Evolutionary conservation across 2,888 invertebrate genomes (phyloP).

Genomic region (Amblyteles armatorius): DNA sequence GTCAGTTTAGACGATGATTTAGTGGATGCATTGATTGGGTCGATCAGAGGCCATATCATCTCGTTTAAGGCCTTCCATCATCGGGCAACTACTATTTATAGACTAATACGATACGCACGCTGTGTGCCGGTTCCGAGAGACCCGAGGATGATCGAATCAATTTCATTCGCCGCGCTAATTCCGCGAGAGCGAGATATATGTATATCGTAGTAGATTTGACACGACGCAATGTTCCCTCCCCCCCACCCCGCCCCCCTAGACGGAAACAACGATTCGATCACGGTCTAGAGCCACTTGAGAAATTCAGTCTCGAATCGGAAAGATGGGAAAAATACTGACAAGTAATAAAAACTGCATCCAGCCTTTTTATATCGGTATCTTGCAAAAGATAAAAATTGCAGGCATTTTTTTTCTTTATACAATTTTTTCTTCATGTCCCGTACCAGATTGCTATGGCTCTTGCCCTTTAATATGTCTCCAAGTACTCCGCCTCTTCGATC

Average conservation of each 20-base stretch:
- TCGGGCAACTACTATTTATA: slow-evolving; percentile 83
- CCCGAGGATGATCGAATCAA: slow-evolving; percentile 81
- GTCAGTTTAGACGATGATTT: slow-evolving; percentile 85
- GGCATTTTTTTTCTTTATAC: neutral
- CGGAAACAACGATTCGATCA: slow-evolving; percentile 41
- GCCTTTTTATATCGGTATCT: neutral
- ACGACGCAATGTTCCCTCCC: slow-evolving; percentile 24
- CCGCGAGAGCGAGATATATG: slow-evolving; percentile 61
- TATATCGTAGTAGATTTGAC: slow-evolving; percentile 42
- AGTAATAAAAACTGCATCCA: neutral
- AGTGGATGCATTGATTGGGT: slow-evolving; percentile 84
- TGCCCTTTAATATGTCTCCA: neutral
- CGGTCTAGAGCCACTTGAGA: slow-evolving; percentile 37
- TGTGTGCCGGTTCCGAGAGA: slow-evolving; percentile 53
- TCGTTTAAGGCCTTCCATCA: slow-evolving; percentile 83
- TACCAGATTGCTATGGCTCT: neutral
- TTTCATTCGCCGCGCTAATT: slow-evolving; percentile 75
- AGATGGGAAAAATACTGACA: slow-evolving; percentile 1
- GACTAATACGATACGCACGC: slow-evolving; percentile 67
- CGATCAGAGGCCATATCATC: slow-evolving; percentile 84
- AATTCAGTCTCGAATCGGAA: slow-evolving; percentile 37
- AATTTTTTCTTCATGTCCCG: neutral
- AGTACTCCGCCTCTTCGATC: neutral
- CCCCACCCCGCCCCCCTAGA: neutral
- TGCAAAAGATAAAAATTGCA: neutral